Conservation (phyloP, 2,888 invertebrate genomes). For the Criorhina ranunculi region DNA sequence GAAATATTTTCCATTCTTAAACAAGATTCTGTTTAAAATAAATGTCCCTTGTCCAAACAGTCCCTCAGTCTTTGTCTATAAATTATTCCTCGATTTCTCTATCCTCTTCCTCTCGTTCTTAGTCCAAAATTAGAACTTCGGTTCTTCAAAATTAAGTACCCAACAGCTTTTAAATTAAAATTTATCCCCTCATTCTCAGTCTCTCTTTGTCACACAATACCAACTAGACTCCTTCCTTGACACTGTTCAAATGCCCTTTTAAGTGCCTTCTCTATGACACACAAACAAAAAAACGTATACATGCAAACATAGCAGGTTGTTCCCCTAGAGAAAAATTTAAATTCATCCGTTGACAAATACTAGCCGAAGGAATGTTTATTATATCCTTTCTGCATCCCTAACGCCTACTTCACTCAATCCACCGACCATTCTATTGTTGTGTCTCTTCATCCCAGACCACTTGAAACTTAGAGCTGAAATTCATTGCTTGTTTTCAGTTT, state of each 20-base stretch:
- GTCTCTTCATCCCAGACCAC: constrained; percentile 56
- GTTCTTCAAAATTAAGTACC: constrained; percentile 6
- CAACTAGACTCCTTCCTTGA: background rate
- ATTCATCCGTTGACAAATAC: constrained; percentile 57
- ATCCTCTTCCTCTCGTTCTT: background rate
- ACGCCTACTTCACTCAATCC: constrained; percentile 24
- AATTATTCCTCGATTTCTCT: background rate
- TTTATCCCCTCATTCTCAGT: background rate
- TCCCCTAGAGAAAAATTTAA: constrained; percentile 33
- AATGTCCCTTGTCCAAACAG: background rate
- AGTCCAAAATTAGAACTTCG: background rate
- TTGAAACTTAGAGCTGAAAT: constrained; percentile 30
- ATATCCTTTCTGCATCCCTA: constrained; percentile 48
- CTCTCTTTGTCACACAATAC: background rate
- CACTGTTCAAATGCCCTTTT: constrained; percentile 20
- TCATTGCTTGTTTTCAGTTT: constrained; percentile 20
- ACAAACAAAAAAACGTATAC: constrained; percentile 6
- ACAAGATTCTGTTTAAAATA: background rate
- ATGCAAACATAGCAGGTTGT: constrained; percentile 22
- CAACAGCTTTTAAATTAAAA: constrained; percentile 24
- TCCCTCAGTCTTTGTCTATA: constrained; percentile 1
- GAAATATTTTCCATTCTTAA: background rate
- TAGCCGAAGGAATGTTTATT: constrained; percentile 62
- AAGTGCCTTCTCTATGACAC: constrained; percentile 1
- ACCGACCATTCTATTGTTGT: constrained; percentile 18